phyloP scores from a whole-genome alignment of 92 coral and sea anemone genomes.

The Anthopleura xanthogrammica region DNA sequence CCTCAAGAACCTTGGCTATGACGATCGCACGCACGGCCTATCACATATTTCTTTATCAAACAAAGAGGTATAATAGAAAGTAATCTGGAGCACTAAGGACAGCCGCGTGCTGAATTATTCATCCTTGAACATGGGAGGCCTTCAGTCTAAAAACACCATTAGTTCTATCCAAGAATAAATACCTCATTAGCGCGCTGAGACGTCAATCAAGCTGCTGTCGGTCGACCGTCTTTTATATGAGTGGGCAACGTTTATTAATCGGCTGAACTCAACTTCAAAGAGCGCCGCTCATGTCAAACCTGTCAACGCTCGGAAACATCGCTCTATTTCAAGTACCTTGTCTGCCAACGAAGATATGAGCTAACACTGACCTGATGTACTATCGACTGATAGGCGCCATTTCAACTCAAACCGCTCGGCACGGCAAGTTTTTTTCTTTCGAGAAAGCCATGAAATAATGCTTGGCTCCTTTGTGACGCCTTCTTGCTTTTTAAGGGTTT shows the following conservation, averaged over 20 bases:
- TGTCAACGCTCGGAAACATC: conserved; percentile 94
- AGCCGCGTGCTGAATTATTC: conserved; percentile 48
- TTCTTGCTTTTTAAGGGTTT: neutral
- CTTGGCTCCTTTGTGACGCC: neutral
- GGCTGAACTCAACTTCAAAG: conserved; percentile 64
- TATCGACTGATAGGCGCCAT: conserved; percentile 50
- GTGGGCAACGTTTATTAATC: conserved; percentile 57
- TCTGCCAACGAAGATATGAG: conserved; percentile 50
- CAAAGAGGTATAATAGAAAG: conserved; percentile 18
- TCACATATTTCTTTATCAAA: conserved; percentile 3
- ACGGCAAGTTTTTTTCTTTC: conserved; percentile 5
- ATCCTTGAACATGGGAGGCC: conserved; percentile 57
- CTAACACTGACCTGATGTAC: conserved; percentile 40
- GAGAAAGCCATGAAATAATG: neutral
- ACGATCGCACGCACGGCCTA: conserved; percentile 4
- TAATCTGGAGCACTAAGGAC: conserved; percentile 28
- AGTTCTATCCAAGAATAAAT: conserved; percentile 54
- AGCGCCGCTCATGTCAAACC: conserved; percentile 63
- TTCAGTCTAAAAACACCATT: conserved; percentile 54
- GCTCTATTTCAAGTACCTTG: conserved; percentile 74
- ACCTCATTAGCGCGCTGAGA: conserved; percentile 81
- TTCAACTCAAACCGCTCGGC: conserved; percentile 15
- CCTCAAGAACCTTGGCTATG: conserved; percentile 15
- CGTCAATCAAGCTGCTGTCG: conserved; percentile 63
- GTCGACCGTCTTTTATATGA: conserved; percentile 58